Conservation (phyloP, 2,797 vertebrate genomes). For the Mormyrops boulengeri region DNA sequence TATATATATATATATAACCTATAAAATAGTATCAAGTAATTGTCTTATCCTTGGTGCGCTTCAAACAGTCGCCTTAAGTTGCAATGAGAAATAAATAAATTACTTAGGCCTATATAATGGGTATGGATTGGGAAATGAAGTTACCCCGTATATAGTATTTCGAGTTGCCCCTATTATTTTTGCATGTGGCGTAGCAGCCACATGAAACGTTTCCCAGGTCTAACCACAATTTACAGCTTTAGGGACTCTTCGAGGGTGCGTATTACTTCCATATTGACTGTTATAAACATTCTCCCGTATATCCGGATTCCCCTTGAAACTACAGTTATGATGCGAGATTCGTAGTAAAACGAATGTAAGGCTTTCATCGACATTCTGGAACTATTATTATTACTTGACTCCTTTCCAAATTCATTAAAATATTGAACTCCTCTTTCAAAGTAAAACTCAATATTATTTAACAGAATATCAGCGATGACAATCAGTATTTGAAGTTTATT, state of each 20-base stretch:
- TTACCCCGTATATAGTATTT: not conserved
- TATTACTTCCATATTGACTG: constrained; percentile 13
- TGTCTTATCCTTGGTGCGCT: not conserved
- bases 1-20: no score
- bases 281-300: not conserved
- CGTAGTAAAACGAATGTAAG: not conserved
- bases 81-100: not conserved
- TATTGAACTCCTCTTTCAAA: not conserved
- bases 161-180: not conserved
- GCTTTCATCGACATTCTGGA: not conserved
- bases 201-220: not conserved
- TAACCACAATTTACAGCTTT: constrained; percentile 13
- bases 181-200: no score
- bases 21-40: not conserved
- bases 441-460: not conserved
- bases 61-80: not conserved
- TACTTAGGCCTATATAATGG: not conserved
- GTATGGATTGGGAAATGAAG: not conserved
- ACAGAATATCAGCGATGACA: not conserved
- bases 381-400: not conserved
- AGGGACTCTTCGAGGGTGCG: not conserved
- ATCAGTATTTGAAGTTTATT: not conserved
- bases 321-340: constrained; percentile 5
- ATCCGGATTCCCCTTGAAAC: not conserved
- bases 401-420: not conserved